These are phyloP conservation scores for Psittacula derbiana DNA, from an alignment of 2,797 vertebrate species.

Conservation along the genomic window DNA sequence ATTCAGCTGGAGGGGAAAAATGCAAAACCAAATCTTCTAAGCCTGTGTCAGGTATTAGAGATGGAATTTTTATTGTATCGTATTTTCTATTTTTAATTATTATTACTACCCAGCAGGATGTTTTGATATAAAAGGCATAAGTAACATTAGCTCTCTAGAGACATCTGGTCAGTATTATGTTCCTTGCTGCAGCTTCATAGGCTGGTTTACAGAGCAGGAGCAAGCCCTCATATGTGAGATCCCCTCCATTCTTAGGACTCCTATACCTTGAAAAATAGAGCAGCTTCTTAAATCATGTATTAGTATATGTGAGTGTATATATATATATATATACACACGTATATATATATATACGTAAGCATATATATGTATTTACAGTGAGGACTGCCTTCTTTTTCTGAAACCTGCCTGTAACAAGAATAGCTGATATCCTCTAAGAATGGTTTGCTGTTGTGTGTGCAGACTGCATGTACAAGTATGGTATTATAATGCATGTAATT, in stretches of 20 bases:
- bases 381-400: not conserved
- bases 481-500: not conserved
- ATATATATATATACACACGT: too few species aligned
- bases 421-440: not conserved
- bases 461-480: not conserved
- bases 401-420: not conserved
- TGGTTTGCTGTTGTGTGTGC: not conserved
- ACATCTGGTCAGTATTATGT: not conserved
- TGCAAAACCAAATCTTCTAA: not conserved
- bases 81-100: not conserved
- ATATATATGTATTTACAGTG: not conserved
- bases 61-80: not conserved
- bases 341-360: fast-evolving
- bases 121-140: not conserved
- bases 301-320: not conserved
- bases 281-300: not conserved
- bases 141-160: not conserved
- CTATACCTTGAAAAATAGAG: not conserved
- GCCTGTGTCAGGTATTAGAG: not conserved
- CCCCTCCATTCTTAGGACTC: not conserved
- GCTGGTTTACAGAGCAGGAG: not conserved
- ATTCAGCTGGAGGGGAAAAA: not conserved
- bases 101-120: not conserved
- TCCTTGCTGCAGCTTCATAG: not conserved
- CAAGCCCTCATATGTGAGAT: not conserved